Base-by-base conservation (phyloP, 2,113 vertebrate species). In the Sylvilagus bachmani region DNA sequence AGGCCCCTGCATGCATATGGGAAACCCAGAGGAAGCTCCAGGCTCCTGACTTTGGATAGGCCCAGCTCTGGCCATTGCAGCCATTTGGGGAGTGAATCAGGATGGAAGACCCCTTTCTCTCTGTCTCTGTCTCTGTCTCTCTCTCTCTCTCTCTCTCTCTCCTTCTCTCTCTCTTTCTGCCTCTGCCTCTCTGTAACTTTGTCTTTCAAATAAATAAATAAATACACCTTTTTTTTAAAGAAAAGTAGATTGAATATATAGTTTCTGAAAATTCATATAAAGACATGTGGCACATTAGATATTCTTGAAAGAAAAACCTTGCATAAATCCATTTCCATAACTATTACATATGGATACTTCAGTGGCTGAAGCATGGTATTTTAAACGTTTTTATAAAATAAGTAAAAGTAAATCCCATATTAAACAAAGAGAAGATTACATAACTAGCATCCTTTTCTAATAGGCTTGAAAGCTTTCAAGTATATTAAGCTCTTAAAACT, bases 321-420 rank as follows among this genome's bases (percentile, higher is more conserved):
- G 12, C 3, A 17, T 38, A 12, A 82, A 70, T 58, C 14, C 27
- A 6, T 27, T 49, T 62, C 38, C 21, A 61, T 22, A 95, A 55
- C 38, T 27, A 22, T 61, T 11, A 3, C 31, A 5, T 10, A 16
- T 75, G 29, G 16, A 25, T 55, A 44, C 12, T 21, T 90, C 38
- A n/a, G 27, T 31, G 13, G 19, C 80, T 44, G 36, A 1, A 61
- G 10, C 53, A 70, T n/a, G 21, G 66, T 75, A 51, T 81, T 78
- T 27, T n/a, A 95, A 86, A 33, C 4, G 58, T 81, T 55, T 75
- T 74, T 69, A 82, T 85, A 69, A 90, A 87, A 29, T 36, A 87
- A 81, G 25, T 49, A 53, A 85, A 93, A 69, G 51, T 61, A 6
- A 17, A 96, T 78, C 17, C 1, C 77, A 5, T 44, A 33, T 74